Conservation (phyloP, 30 jellyfish, hydroid and myxozoan genomes). For the Aurelia aurita complex sp. Pacific region DNA sequence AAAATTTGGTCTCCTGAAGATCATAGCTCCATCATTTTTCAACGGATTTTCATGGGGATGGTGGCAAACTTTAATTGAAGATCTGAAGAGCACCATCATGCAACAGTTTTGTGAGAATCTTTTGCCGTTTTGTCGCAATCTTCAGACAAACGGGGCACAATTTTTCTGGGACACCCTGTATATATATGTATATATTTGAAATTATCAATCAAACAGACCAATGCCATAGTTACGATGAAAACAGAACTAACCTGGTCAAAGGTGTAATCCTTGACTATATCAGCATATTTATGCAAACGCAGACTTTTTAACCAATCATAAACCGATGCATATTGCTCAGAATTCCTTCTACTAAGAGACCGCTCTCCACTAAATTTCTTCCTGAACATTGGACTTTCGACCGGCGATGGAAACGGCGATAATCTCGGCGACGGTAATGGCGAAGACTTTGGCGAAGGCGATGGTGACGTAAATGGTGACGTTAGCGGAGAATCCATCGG, state of each 20-base stretch:
- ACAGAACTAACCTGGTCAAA: constrained; percentile 67
- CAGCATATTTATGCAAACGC: constrained; percentile 83
- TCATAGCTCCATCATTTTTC: too few relatives aligned
- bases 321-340: constrained; percentile 65
- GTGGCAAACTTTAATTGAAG: too few relatives aligned
- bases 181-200: too few relatives aligned
- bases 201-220: too few relatives aligned
- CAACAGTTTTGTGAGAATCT: too few relatives aligned
- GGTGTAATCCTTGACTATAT: constrained; percentile 60
- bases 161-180: too few relatives aligned
- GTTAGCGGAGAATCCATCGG: constrained; percentile 76
- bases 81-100: too few relatives aligned
- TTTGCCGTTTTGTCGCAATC: too few relatives aligned
- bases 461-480: constrained; percentile 72
- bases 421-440: constrained; percentile 77
- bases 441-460: constrained; percentile 68
- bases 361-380: constrained; percentile 64
- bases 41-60: too few relatives aligned
- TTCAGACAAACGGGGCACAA: too few relatives aligned
- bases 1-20: too few relatives aligned
- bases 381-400: constrained; percentile 87
- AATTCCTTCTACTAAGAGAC: constrained; percentile 20
- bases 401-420: constrained; percentile 82
- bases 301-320: constrained; percentile 85
- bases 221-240: neutral